Conservation (phyloP, 1,140 invertebrate species). For the Drosophila micromelanica region DNA sequence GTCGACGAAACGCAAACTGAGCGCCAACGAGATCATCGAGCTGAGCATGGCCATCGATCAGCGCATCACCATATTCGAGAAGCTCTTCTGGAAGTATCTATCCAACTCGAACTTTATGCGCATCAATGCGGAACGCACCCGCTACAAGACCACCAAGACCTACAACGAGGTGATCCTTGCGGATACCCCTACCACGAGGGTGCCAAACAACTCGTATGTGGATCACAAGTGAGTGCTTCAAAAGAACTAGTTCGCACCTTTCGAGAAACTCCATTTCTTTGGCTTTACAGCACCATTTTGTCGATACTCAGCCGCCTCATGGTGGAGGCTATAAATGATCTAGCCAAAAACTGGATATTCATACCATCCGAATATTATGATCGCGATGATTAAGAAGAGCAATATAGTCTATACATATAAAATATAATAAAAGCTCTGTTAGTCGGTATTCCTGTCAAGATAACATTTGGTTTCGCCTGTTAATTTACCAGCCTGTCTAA, state of each 20-base stretch:
- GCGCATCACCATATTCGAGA: constrained; percentile 76
- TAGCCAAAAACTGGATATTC: constrained; percentile 77
- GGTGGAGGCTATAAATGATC: constrained; percentile 64
- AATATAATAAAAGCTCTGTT: no score
- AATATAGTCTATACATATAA: no score
- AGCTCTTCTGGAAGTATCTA: constrained; percentile 79
- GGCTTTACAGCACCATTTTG: constrained; percentile 48
- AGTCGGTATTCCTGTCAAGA: no score
- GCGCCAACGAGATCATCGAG: constrained; percentile 65
- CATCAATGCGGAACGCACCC: constrained; percentile 42
- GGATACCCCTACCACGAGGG: not conserved
- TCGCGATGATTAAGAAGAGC: constrained; percentile 22
- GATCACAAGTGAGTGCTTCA: constrained; percentile 55
- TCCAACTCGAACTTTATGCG: constrained; percentile 77
- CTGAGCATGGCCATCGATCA: constrained; percentile 73
- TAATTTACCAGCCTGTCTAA: no score
- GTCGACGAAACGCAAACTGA: constrained; percentile 49
- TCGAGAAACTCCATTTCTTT: not conserved
- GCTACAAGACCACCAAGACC: constrained; percentile 46
- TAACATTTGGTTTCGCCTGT: no score
- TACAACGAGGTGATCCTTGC: constrained; percentile 48
- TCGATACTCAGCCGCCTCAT: constrained; percentile 58
- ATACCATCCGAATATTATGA: constrained; percentile 70
- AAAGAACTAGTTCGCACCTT: not conserved
- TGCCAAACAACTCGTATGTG: not conserved